A percentile compares a stretch with the other conserved stretches of the same genome.
Evolutionary conservation across 2,113 vertebrate genomes (phyloP).

Genomic region (Hippocampus guttulatus): DNA sequence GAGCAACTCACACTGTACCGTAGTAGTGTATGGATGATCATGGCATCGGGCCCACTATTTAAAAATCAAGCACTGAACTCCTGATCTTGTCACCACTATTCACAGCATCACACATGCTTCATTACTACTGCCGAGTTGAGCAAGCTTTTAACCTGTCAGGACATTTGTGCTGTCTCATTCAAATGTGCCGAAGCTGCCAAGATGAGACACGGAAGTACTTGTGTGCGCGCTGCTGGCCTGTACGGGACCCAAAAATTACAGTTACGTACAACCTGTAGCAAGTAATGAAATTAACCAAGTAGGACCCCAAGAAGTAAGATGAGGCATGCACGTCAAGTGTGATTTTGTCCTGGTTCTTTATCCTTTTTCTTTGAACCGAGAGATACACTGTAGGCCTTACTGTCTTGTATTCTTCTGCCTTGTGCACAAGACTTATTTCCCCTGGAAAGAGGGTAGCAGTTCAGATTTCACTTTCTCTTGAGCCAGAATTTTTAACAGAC

Average conservation of each 20-base stretch:
- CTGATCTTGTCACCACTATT: slow-evolving; percentile 36
- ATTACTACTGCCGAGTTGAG: slow-evolving; percentile 16
- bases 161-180: slow-evolving; percentile 17
- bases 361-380: slow-evolving; percentile 24
- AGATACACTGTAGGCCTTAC: slow-evolving; percentile 19
- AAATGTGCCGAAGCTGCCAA: slow-evolving; percentile 27
- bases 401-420: slow-evolving; percentile 33
- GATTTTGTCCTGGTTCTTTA: slow-evolving; percentile 16
- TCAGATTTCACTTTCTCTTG: slow-evolving; percentile 15
- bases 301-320: slow-evolving; percentile 25
- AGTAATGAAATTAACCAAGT: slow-evolving; percentile 40
- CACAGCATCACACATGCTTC: slow-evolving; percentile 38
- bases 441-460: slow-evolving; percentile 43
- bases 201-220: slow-evolving; percentile 8
- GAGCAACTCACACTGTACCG: slow-evolving; percentile 31
- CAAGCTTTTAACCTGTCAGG: slow-evolving; percentile 26
- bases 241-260: slow-evolving; percentile 28
- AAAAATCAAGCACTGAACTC: slow-evolving; percentile 55
- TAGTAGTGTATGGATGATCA: slow-evolving; percentile 15
- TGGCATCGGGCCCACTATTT: slow-evolving; percentile 49
- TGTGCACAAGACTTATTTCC: slow-evolving; percentile 25
- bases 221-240: not conserved
- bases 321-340: slow-evolving; percentile 27
- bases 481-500: slow-evolving; percentile 16
- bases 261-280: slow-evolving; percentile 34